Percentiles rank a stretch among this genome's conserved stretches.
phyloP scores from a whole-genome alignment of 2,113 vertebrate genomes.

The Illadopsis cleaveri region DNA sequence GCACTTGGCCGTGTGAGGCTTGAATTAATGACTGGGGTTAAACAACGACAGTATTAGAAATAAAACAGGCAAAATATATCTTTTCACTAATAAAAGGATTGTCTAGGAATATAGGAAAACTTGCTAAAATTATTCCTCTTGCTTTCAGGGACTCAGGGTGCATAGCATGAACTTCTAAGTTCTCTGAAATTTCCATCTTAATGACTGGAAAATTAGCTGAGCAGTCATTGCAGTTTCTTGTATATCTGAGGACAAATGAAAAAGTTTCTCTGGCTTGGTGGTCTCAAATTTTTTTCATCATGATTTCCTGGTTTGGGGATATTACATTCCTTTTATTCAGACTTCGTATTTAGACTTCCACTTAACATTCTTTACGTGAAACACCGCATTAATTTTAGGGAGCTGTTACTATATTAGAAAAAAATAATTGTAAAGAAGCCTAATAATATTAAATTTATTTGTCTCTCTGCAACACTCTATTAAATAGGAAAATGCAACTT shows the following conservation, averaged over 20 bases:
- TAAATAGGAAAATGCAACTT: background rate
- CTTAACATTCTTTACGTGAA: background rate
- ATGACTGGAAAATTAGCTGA: background rate
- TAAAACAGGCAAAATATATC: background rate
- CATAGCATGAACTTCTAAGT: fast-evolving
- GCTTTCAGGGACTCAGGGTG: background rate
- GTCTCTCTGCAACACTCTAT: background rate
- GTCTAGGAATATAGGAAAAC: background rate
- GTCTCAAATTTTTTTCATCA: background rate
- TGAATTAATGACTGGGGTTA: background rate
- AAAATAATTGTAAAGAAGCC: background rate
- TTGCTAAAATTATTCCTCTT: background rate
- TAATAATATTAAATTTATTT: background rate
- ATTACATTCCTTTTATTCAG: background rate
- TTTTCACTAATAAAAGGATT: background rate
- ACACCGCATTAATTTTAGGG: background rate
- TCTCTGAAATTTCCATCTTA: background rate
- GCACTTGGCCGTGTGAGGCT: background rate
- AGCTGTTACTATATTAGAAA: background rate
- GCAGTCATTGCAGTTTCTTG: background rate
- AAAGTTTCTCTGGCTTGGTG: background rate
- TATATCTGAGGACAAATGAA: background rate
- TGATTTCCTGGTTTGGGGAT: background rate
- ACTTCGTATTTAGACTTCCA: background rate
- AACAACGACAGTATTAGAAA: background rate